A percentile compares a stretch with the other conserved stretches of the same genome.
phyloP scores from a whole-genome alignment of 1,140 invertebrate genomes.

The Lepidurus apus region DNA sequence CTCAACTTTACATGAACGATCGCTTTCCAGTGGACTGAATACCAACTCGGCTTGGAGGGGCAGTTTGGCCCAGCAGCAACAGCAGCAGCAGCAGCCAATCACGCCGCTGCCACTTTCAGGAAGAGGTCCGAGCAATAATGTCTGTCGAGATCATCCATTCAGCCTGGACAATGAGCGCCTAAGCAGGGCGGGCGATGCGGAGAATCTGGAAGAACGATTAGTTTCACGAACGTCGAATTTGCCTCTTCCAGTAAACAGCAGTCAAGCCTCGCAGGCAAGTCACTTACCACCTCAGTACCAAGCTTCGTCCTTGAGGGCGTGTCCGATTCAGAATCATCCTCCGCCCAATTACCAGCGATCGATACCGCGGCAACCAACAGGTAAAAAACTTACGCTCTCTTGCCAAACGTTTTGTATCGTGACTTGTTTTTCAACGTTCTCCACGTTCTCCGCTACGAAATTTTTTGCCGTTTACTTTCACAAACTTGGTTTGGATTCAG shows the following conservation, averaged over 20 bases:
- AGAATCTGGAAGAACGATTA: constrained; percentile 19
- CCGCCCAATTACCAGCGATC: constrained; percentile 9
- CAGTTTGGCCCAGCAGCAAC: not conserved
- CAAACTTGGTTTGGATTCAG: too few species aligned
- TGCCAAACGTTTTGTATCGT: too few species aligned
- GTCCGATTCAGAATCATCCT: not conserved
- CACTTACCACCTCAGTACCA: not conserved
- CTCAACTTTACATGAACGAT: not conserved
- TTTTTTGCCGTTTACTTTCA: too few species aligned
- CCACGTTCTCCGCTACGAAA: too few species aligned
- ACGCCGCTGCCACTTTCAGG: constrained; percentile 2
- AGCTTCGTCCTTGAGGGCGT: not conserved
- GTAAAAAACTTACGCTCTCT: not conserved
- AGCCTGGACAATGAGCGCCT: not conserved
- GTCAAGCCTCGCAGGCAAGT: not conserved
- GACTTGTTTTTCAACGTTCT: too few species aligned
- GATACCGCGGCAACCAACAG: constrained; percentile 13
- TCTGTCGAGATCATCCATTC: not conserved
- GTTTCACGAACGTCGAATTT: not conserved
- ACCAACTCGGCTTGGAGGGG: not conserved
- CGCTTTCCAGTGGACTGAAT: not conserved
- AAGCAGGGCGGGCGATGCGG: not conserved
- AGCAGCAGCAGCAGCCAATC: not conserved
- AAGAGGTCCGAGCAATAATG: not conserved
- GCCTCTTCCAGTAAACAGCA: not conserved